Evolutionary conservation across 92 coral and sea anemone species (phyloP).

Genomic region (Porites lobata): DNA sequence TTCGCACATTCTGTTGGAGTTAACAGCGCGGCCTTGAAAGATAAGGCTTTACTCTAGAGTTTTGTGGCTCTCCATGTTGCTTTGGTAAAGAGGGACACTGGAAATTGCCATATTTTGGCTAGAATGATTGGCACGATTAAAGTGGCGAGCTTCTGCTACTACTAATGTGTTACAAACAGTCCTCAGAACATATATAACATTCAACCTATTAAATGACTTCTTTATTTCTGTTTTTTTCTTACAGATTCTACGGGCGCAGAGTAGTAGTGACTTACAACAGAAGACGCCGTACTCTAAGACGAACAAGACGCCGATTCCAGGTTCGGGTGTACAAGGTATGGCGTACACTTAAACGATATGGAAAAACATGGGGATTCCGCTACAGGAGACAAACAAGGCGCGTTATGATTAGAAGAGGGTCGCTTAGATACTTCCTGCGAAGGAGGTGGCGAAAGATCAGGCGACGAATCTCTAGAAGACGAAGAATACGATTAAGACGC

Average conservation of each 20-base stretch:
- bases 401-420: neutral
- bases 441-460: neutral
- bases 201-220: too few relatives aligned
- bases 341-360: neutral
- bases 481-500: slow-evolving; percentile 11
- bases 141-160: too few relatives aligned
- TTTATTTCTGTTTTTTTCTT: too few relatives aligned
- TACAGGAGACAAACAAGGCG: neutral
- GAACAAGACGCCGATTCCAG: slow-evolving; percentile 4
- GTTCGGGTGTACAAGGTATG: slow-evolving; percentile 8
- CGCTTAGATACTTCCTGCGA: neutral
- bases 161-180: too few relatives aligned
- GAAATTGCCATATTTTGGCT: too few relatives aligned
- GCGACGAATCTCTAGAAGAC: slow-evolving; percentile 2
- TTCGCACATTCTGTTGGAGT: too few relatives aligned
- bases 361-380: neutral
- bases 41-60: too few relatives aligned
- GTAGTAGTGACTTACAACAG: slow-evolving; percentile 12
- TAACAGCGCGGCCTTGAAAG: too few relatives aligned
- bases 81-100: too few relatives aligned
- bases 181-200: too few relatives aligned
- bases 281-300: slow-evolving; percentile 11
- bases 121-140: too few relatives aligned
- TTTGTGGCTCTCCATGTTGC: too few relatives aligned
- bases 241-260: slow-evolving; percentile 1